Conservation (phyloP, 2,797 vertebrate species). For the Dendrocincla fuliginosa region DNA sequence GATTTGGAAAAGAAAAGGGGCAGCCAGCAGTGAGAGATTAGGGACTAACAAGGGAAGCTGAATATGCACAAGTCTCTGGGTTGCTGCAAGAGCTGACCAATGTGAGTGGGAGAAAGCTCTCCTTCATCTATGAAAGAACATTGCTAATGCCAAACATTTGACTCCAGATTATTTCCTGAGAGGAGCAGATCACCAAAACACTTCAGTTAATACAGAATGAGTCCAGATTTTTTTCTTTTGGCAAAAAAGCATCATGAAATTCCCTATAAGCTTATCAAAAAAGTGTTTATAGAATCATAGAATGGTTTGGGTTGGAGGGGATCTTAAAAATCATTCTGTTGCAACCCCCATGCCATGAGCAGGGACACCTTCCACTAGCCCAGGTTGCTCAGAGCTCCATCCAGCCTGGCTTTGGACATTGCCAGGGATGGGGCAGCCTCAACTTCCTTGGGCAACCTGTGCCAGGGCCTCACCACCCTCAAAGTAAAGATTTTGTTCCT, state of each 20-base stretch:
- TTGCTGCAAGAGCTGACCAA: neutral
- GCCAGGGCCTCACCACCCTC: neutral
- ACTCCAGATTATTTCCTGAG: neutral
- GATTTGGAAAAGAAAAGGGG: neutral
- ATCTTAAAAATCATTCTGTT: neutral
- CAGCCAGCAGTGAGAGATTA: neutral
- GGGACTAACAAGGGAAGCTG: neutral
- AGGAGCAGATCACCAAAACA: neutral
- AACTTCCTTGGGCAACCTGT: neutral
- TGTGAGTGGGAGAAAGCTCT: neutral
- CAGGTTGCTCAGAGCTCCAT: neutral
- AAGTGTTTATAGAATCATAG: neutral
- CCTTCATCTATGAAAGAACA: neutral
- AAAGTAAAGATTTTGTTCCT: neutral
- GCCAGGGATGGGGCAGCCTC: too few relatives aligned
- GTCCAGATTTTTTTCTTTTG: neutral
- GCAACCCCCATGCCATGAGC: neutral
- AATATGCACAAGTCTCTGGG: neutral
- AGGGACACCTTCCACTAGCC: neutral
- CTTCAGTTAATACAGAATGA: neutral
- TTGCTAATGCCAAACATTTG: neutral
- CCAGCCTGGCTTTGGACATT: neutral
- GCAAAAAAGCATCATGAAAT: neutral
- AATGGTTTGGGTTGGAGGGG: neutral
- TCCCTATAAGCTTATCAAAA: neutral